Base-by-base conservation (phyloP, 2,888 invertebrate species). In the Philereme transversata region DNA sequence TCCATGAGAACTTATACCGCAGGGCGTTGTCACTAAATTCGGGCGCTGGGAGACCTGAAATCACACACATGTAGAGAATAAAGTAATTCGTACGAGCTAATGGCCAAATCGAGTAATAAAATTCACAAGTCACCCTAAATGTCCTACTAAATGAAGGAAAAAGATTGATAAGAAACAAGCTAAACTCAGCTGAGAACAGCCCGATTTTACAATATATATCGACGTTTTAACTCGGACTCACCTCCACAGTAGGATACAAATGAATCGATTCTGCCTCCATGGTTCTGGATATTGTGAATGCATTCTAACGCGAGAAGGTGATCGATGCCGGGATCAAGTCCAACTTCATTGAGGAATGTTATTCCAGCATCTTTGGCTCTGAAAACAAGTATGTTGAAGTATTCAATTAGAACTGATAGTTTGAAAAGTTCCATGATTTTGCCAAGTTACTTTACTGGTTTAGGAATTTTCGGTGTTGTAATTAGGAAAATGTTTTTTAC, bases 261-360 rank as follows among this genome's bases (percentile, higher is more conserved):
- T 0, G 99, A 99, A 64, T 97, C 97, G 8, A 99, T 95, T 79
- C 97, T 95, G 47, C 99, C 99, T 4, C 99, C 99, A 50, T 95
- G 95, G 63, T 94, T 95, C 78, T 97, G 96, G 8, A 97, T 95
- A 74, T 98, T 97, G 81, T 99, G 98, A 75, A 99, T 98, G 81
- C 98, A 98, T 82, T 99, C 99, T 87, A 99, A 94, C 0, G 99
- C 99, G 57, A 99, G 88, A 70, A 99, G 93, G 86, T 99, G 99
- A 85, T 99, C 99, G 71, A 99, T 98, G n/a, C 99, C 99, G 0
- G 99, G 99, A 83, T 99, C 99, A 38, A 99, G 93, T 0, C 99
- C 99, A 0, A 99, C 96, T 90, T 99, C 99, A 81, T 99, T 99
- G 67, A 99, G 92, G 46, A 99, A 94, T 0, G 99, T 99, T 0